Evolutionary conservation across 2,113 vertebrate genomes (phyloP).

Genomic region (Melanerpes aurifrons): DNA sequence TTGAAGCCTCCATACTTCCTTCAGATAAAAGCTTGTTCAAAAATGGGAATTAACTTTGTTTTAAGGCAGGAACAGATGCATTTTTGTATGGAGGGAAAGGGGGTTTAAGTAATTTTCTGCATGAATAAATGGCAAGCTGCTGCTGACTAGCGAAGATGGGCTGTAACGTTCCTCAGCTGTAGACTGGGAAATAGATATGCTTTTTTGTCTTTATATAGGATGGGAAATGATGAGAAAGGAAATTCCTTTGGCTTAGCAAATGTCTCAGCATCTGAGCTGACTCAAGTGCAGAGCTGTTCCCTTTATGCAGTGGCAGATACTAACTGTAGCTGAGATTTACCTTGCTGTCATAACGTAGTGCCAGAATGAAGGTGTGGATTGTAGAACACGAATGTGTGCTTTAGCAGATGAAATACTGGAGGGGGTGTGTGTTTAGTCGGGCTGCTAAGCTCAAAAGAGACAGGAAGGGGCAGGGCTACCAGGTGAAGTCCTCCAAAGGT

Average conservation of each 20-base stretch:
- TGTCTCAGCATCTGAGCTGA: background rate
- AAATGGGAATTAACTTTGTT: constrained; percentile 60
- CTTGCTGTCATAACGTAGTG: accelerated
- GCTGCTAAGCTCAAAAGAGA: background rate
- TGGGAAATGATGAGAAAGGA: background rate
- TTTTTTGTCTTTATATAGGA: background rate
- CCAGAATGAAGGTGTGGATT: background rate
- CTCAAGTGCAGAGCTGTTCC: background rate
- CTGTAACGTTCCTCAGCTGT: background rate
- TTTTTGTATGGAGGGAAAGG: background rate
- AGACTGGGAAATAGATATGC: background rate
- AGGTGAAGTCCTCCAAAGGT: background rate
- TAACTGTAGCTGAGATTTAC: background rate
- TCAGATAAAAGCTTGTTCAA: constrained; percentile 68
- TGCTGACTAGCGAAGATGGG: constrained; percentile 8
- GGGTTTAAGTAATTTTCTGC: constrained; percentile 70
- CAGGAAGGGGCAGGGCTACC: background rate
- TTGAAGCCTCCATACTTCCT: constrained; percentile 68
- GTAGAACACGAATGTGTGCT: background rate
- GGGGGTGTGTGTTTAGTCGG: accelerated
- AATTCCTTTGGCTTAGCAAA: background rate
- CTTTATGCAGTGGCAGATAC: background rate
- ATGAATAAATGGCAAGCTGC: constrained; percentile 60
- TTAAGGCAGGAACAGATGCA: constrained; percentile 69
- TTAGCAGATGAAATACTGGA: accelerated